Conservation (phyloP, 2,113 vertebrate genomes). For the Cettia cetti region DNA sequence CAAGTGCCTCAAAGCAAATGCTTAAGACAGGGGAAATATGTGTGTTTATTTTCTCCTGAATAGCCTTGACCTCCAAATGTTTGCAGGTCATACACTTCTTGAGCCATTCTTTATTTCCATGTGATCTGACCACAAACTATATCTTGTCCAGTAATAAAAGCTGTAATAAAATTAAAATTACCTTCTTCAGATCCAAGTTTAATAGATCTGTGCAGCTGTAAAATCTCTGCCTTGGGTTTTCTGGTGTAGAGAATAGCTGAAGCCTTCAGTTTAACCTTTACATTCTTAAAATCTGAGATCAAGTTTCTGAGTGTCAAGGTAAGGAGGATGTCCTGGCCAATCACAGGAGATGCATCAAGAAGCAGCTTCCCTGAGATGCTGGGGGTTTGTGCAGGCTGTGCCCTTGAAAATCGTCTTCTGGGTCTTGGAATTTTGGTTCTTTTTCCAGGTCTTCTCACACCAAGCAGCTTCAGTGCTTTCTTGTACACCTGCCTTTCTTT, state of each 20-base stretch:
- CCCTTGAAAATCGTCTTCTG: not conserved
- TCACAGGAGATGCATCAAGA: slow-evolving; percentile 10
- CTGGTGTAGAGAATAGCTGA: slow-evolving; percentile 55
- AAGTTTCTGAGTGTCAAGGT: slow-evolving; percentile 33
- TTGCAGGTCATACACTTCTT: not conserved
- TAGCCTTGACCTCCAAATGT: not conserved
- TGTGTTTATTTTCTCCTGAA: not conserved
- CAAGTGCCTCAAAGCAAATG: not conserved
- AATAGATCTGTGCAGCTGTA: slow-evolving; percentile 1
- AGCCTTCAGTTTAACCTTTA: slow-evolving; percentile 53
- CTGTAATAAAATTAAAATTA: slow-evolving; percentile 20
- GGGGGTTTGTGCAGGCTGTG: not conserved
- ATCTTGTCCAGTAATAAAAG: not conserved
- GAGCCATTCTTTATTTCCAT: not conserved
- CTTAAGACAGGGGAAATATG: not conserved
- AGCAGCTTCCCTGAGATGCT: slow-evolving; percentile 33
- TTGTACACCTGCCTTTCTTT: slow-evolving; percentile 52
- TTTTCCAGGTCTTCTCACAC: not conserved
- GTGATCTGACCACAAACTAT: not conserved
- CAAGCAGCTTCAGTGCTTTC: slow-evolving; percentile 56
- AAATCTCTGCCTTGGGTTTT: slow-evolving; percentile 39
- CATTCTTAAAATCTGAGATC: not conserved
- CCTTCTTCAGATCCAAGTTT: slow-evolving; percentile 45
- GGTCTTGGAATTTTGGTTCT: not conserved
- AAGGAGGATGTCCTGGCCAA: slow-evolving; percentile 44